Conservation (phyloP, 2,888 invertebrate species). For the Glaucopsyche alexis region DNA sequence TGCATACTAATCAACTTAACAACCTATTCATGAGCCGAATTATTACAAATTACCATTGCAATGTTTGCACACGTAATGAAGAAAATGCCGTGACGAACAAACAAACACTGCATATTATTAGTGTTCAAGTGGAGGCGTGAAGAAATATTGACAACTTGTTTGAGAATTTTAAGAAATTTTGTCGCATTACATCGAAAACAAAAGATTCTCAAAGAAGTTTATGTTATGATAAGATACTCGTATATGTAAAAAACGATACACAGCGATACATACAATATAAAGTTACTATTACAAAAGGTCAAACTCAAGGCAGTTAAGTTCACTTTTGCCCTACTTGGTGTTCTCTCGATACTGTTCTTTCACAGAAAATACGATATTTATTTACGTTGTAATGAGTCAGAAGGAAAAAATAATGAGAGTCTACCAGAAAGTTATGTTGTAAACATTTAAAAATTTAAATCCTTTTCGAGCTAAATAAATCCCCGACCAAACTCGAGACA, state of each 20-base stretch:
- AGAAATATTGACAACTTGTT: constrained; percentile 12
- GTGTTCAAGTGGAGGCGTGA: not conserved
- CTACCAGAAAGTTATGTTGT: not conserved
- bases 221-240: not conserved
- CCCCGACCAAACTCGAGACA: not conserved
- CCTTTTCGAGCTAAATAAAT: not conserved
- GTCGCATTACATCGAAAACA: too few relatives aligned
- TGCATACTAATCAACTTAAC: constrained; percentile 12
- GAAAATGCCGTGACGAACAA: constrained; percentile 24
- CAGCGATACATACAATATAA: constrained; percentile 1
- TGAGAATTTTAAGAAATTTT: too few relatives aligned
- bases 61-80: constrained; percentile 25
- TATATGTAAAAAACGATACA: not conserved
- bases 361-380: not conserved
- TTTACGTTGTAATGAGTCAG: not conserved
- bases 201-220: too few relatives aligned
- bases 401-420: not conserved
- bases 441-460: constrained; percentile 13
- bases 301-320: constrained; percentile 27
- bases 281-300: constrained; percentile 12
- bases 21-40: constrained; percentile 19
- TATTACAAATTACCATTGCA: constrained; percentile 7
- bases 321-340: constrained; percentile 24
- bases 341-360: constrained; percentile 7
- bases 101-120: constrained; percentile 10